Base-by-base conservation (phyloP, 1,140 invertebrate genomes). In the Zaprionus kolodkinae region DNA sequence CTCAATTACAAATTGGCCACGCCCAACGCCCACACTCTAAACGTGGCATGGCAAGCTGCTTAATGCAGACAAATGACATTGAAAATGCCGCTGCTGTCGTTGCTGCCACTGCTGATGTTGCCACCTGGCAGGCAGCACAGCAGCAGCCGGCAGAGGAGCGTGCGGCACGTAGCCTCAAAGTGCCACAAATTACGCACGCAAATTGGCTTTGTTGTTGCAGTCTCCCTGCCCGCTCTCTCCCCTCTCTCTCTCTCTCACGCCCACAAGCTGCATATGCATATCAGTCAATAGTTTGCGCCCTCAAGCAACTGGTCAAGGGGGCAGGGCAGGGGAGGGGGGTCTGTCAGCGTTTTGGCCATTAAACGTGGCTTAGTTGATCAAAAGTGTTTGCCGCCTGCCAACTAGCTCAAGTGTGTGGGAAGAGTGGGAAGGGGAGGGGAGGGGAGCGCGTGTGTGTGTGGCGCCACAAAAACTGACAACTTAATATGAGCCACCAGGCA, bases 101-200 rank as follows among this genome's bases (percentile, higher is more conserved):
- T 50, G 78, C 65, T 68, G 83, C 72, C 79, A 81, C 36, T 38
- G 36, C 36, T 12, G 38, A 33, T 50, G 78, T 61, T 68, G 83
- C 76, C 79, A 86, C 71, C 35, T 60, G 66, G 64, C 40, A 54
- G 66, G 64, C 64, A 56, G 62, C 40, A n/a, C 62, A 57, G 43
- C 66, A 63, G 36, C 55, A 56, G 59, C 67, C 48, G 55, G 21
- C 21, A 21, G 21, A 21, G 21, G 21, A 21, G 21, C 67, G 68
- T 48, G 73, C 4, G 73, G 73, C 84, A 88, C 84, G 84, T 88
- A 88, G 61, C 85, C 72, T 78, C 71, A 81, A 88, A 89, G 84
- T 89, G 84, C 84, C 84, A 78, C 84, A 88, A 88, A 88, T 88
- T 88, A 88, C 85, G 84, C 84, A 88, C 84, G 85, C 84, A 88